These are phyloP conservation scores for Trachops cirrhosus DNA, from an alignment of 2,797 vertebrate species.

Conservation along the genomic window DNA sequence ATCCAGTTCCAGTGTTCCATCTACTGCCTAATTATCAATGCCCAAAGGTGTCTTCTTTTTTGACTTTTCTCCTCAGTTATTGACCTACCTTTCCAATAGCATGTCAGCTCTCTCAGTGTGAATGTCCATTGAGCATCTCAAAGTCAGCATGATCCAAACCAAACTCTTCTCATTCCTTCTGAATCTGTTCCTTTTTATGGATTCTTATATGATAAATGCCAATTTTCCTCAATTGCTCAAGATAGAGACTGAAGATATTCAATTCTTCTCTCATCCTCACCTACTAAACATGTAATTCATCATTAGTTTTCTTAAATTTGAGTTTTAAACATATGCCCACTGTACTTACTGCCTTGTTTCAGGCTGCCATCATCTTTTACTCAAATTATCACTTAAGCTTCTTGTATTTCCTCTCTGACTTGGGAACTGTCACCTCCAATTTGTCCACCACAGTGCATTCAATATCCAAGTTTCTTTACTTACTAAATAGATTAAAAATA, in stretches of 20 bases:
- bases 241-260: not conserved
- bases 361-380: not conserved
- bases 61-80: not conserved
- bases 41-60: not conserved
- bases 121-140: not conserved
- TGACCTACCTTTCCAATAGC: not conserved
- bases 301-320: not conserved
- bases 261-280: not conserved
- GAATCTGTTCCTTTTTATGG: not conserved
- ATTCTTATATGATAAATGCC: not conserved
- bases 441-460: not conserved
- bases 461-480: not conserved
- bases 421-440: not conserved
- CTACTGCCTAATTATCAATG: not conserved
- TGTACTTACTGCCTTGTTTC: not conserved
- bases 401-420: not conserved
- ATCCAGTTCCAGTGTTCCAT: not conserved
- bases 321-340: not conserved
- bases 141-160: not conserved
- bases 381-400: not conserved
- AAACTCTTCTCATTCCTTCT: not conserved
- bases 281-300: not conserved
- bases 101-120: not conserved
- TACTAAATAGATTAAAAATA: not conserved
- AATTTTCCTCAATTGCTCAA: not conserved